These are phyloP conservation scores for Lycodopsis pacificus DNA, from an alignment of 2,797 vertebrate species.

Conservation along the genomic window DNA sequence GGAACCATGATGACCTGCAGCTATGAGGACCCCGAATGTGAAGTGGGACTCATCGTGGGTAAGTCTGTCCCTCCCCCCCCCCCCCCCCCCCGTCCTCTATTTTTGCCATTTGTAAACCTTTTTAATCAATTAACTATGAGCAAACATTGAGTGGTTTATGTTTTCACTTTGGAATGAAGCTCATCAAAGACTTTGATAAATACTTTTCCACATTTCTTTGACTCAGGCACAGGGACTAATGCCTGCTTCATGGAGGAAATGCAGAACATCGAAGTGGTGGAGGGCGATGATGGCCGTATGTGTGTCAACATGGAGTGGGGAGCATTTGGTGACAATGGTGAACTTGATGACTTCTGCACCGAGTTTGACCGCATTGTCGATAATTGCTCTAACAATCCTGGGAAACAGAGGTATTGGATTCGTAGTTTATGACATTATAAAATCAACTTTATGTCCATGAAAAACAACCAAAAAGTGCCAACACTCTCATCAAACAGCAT, in stretches of 20 bases:
- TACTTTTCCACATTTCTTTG: neutral
- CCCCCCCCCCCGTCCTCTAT: neutral
- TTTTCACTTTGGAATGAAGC: neutral
- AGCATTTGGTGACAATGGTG: constrained; percentile 91
- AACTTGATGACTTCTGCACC: constrained; percentile 91
- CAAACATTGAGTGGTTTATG: neutral
- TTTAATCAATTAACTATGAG: neutral
- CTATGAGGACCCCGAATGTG: constrained; percentile 93
- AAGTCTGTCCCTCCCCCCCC: constrained; percentile 53
- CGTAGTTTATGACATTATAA: neutral
- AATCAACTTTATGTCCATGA: neutral
- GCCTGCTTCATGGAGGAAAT: constrained; percentile 99
- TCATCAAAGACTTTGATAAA: neutral
- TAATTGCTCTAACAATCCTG: constrained; percentile 87
- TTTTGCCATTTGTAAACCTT: neutral
- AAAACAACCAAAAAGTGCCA: neutral
- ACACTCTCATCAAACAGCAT: neutral
- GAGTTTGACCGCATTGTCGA: constrained; percentile 90
- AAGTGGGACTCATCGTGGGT: constrained; percentile 97
- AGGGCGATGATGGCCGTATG: constrained; percentile 92
- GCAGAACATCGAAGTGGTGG: constrained; percentile 92
- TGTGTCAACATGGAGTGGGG: constrained; percentile 98
- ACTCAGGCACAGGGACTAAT: constrained; percentile 92
- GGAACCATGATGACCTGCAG: constrained; percentile 99
- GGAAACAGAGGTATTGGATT: constrained; percentile 89